Base-by-base conservation (phyloP, 1,140 invertebrate species). In the Camponotus vicinus region DNA sequence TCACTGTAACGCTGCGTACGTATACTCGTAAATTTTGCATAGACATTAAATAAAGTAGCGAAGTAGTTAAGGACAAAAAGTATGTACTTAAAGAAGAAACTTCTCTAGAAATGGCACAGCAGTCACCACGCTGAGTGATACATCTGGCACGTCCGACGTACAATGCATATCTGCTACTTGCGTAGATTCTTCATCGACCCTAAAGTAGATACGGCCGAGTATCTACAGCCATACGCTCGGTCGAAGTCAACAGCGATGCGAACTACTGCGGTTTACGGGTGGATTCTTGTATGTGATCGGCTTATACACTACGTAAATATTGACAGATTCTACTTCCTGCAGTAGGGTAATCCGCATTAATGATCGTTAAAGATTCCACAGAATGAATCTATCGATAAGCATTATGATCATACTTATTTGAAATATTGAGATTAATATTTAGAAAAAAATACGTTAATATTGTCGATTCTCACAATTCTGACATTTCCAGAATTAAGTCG, bases 1-100 rank as follows among this genome's bases (percentile, higher is more conserved):
- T 40, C 27, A 15, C 18, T 49, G 3, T 11, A 34, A 49, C 11
- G 13, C 45, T 45, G 27, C 11, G 13, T 75, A 15, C 27, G 42
- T 40, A 45, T 64, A 45, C 45, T 85, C 40, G 45, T 85, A 78
- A 85, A 77, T 85, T 85, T 66, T 77, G 71, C 82, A 84, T 37
- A 66, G 71, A 64, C 59, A 77, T 77, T 40, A 15, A 66, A 45
- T 59, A 49, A 75, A 75, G 59, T 66, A 77, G 42, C 37, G 8
- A 85, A 85, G 82, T 66, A 64, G 82, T 77, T 85, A 67, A 66
- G 61, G 71, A 75, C 21, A 15, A 42, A 85, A 63, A 76, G 49
- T 77, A 45, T 45, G 9, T 45, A 45, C 42, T 77, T 77, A 52
- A 75, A 37, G 63, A 34, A 49, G 57, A 85, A 85, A 78, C 82